Base-by-base conservation (phyloP, 2,113 vertebrate genomes). In the Coracopsis vasa region DNA sequence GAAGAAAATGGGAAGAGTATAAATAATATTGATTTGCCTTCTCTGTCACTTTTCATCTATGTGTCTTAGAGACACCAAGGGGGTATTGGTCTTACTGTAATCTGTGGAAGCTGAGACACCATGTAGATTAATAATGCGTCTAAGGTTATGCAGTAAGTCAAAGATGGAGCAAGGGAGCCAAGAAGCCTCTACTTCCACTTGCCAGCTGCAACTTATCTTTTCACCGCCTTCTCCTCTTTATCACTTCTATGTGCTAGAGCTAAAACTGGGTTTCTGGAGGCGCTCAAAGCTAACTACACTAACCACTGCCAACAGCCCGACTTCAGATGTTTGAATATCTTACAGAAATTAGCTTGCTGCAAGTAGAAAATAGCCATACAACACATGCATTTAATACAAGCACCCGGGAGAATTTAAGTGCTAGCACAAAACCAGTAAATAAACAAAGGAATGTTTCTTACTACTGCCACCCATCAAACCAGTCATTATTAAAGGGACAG, bases 161-260 rank as follows among this genome's bases (percentile, higher is more conserved):
- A 69, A 61, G 80, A 91, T 17, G 33, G 47, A 89, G 67, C 72
- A 88, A 62, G 54, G 50, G 18, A 95, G 60, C 88, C 67, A 78
- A 88, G 64, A 80, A 93, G 12, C 14, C 48, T 82, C 53, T 7
- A 62, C 16, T 91, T 67, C 65, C 25, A 24, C 58, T 56, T 83
- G 67, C 58, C 91, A 94, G 88, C 66, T 92, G 75, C 75, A 77
- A 53, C 67, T 90, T 70, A 47, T 54, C 69, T 75, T 91, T 62
- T 82, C 81, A 94, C 31, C 13, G 4, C 85, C 62, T 92, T 84
- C 74, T 79, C 39, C 60, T 86, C 74, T 80, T 91, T 88, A 73
- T 42, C 81, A 93, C 50, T 90, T 91, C 24, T 75, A 16, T 48
- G 45, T 33, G 66, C 37, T 88, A 33, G 54, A 96, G 87, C 62